A percentile compares a stretch with the other conserved stretches of the same genome.
Conservation (phyloP, 2,888 invertebrate genomes). For the Drosophila rubida region DNA sequence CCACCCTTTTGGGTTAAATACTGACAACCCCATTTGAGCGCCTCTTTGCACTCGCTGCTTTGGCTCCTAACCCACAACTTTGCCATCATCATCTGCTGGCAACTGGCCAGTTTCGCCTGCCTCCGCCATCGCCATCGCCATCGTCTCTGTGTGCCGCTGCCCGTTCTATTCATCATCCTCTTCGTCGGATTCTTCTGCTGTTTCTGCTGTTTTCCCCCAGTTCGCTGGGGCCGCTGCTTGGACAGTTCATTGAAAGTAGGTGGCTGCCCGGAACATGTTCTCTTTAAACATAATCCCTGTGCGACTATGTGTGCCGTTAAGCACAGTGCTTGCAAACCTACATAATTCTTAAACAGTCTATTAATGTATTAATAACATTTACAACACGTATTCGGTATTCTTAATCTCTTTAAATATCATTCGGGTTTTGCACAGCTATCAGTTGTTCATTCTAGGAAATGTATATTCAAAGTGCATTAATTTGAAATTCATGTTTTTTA, state of each 20-base stretch:
- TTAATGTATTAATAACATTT: no score
- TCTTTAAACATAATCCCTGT: constrained; percentile 27
- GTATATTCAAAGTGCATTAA: no score
- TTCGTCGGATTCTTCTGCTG: constrained; percentile 28
- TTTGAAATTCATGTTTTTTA: no score
- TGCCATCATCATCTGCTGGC: constrained; percentile 64
- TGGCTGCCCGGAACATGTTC: constrained; percentile 42
- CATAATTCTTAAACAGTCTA: no score
- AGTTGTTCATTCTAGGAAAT: no score
- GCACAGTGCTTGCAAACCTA: constrained; percentile 11
- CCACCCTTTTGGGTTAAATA: constrained; percentile 84
- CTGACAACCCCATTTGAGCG: constrained; percentile 84
- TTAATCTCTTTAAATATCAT: no score
- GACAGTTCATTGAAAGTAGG: constrained; percentile 75
- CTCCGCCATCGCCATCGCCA: neutral
- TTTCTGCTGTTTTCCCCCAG: constrained; percentile 8
- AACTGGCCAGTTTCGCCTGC: constrained; percentile 61
- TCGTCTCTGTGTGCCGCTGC: constrained; percentile 17
- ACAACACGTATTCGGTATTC: no score
- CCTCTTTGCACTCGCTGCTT: constrained; percentile 76
- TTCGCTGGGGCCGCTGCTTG: constrained; percentile 35
- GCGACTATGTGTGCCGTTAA: neutral
- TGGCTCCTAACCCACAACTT: constrained; percentile 70
- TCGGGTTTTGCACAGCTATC: no score
- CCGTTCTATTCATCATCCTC: neutral